Evolutionary conservation across 2,797 vertebrate species (phyloP).

Genomic region (Xenentodon cancila): DNA sequence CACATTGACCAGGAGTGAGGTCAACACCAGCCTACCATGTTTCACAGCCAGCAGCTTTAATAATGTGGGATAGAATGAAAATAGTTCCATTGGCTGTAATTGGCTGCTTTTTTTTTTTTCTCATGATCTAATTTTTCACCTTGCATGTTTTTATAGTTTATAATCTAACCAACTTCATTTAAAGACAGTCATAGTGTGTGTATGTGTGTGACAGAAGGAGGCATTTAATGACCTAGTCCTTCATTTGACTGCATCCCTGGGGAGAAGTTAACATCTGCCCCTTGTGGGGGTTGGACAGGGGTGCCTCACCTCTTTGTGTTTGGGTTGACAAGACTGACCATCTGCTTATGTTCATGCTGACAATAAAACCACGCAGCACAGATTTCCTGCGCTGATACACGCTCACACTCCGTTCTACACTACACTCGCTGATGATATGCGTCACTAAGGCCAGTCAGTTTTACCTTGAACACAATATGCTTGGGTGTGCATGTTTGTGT

Average conservation of each 20-base stretch:
- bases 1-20: conserved; percentile 15
- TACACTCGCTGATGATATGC: not conserved
- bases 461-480: not conserved
- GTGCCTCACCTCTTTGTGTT: conserved; percentile 77
- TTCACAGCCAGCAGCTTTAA: conserved; percentile 17
- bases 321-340: conserved; percentile 65
- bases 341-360: conserved; percentile 70
- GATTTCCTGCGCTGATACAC: conserved; percentile 49
- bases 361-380: conserved; percentile 46
- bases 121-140: not conserved
- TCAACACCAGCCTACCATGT: conserved; percentile 16
- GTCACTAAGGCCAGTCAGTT: not conserved
- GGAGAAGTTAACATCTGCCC: conserved; percentile 76
- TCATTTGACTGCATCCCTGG: conserved; percentile 59
- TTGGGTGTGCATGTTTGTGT: conserved; percentile 1
- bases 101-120: not conserved
- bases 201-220: conserved; percentile 19
- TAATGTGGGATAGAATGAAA: not conserved
- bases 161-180: conserved; percentile 3
- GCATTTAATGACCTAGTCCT: conserved; percentile 39
- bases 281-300: conserved; percentile 59
- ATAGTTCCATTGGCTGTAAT: not conserved
- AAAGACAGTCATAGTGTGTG: conserved; percentile 7
- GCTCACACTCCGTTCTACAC: not conserved
- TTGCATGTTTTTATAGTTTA: not conserved